Evolutionary conservation across 2,113 vertebrate species (phyloP).

Genomic region (Kryptolebias marmoratus): DNA sequence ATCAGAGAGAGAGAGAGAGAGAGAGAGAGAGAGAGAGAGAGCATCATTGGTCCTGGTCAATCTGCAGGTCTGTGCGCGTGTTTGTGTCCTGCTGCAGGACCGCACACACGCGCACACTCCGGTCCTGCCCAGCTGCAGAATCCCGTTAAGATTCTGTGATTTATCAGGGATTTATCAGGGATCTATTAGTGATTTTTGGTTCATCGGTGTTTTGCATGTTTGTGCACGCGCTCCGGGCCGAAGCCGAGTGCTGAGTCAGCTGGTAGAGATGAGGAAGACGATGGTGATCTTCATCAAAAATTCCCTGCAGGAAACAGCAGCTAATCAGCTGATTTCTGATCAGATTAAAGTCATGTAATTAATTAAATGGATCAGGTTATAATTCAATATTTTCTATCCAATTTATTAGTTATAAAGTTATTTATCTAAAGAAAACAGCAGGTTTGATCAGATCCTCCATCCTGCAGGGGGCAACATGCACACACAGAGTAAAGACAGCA

Average conservation of each 20-base stretch:
- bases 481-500: too few species aligned
- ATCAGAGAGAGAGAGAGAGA: too few species aligned
- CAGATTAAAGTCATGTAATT: too few species aligned
- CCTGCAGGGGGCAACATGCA: too few species aligned
- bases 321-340: neutral
- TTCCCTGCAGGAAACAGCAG: neutral
- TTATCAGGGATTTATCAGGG: neutral
- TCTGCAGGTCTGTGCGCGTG: conserved; percentile 39
- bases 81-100: conserved; percentile 47
- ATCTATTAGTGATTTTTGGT: neutral
- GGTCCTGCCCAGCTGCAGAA: neutral
- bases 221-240: neutral
- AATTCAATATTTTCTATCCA: too few species aligned
- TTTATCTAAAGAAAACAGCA: too few species aligned
- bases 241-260: conserved; percentile 10
- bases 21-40: neutral
- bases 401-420: too few species aligned
- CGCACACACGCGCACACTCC: conserved; percentile 3
- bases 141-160: too few species aligned
- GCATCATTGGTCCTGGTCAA: conserved; percentile 39
- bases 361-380: too few species aligned
- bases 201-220: neutral
- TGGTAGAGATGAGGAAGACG: neutral
- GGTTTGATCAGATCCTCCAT: too few species aligned
- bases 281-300: neutral